Evolutionary conservation across 2,113 vertebrate species (phyloP).

Genomic region (Colinus virginianus): DNA sequence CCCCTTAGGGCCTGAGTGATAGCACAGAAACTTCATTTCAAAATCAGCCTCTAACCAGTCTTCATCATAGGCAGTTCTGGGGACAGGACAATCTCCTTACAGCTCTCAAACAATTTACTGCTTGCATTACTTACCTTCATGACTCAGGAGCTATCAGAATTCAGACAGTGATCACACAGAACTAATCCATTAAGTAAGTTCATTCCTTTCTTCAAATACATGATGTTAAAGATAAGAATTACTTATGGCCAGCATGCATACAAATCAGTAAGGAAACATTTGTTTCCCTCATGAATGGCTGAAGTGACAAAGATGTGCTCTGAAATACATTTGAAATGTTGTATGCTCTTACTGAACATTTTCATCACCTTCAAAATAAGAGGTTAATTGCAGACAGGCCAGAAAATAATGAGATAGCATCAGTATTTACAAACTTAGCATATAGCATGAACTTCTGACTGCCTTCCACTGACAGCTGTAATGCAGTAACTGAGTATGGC

Average conservation of each 20-base stretch:
- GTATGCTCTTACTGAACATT: background rate
- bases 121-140: background rate
- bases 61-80: background rate
- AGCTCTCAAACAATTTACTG: background rate
- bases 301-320: slow-evolving; percentile 15
- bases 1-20: background rate
- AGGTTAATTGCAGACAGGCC: slow-evolving; percentile 55
- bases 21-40: background rate
- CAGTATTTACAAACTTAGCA: background rate
- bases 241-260: background rate
- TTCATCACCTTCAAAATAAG: background rate
- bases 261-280: background rate
- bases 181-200: background rate
- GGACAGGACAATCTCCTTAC: background rate
- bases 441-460: slow-evolving; percentile 1
- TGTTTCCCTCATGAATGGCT: background rate
- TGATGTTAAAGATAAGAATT: background rate
- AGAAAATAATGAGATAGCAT: slow-evolving; percentile 36
- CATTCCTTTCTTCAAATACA: background rate
- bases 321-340: slow-evolving; percentile 32
- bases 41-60: background rate
- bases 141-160: background rate
- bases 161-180: background rate
- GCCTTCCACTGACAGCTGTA: slow-evolving; percentile 26
- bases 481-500: slow-evolving; percentile 13